A percentile compares a stretch with the other conserved stretches of the same genome.
Conservation (phyloP, 2,113 vertebrate genomes). For the Corynorhinus townsendii region DNA sequence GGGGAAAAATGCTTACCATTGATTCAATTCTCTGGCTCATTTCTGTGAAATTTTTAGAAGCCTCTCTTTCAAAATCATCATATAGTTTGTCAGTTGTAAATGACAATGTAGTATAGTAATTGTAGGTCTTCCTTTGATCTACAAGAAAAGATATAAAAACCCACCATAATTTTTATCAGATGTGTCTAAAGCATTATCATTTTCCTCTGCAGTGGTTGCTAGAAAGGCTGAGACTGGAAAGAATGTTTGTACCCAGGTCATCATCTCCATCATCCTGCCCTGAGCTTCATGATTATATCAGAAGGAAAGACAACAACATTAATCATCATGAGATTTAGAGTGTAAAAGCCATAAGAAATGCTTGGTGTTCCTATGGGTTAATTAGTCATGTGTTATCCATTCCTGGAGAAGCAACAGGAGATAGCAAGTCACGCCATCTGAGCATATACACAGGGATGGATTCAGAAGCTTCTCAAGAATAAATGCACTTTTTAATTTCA, state of each 20-base stretch:
- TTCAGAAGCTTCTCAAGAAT: neutral
- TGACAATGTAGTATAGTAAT: constrained; percentile 66
- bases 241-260: neutral
- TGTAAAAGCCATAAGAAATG: neutral
- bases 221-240: neutral
- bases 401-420: neutral
- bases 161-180: constrained; percentile 4
- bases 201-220: neutral
- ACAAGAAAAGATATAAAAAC: constrained; percentile 16
- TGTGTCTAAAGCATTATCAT: neutral
- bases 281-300: neutral
- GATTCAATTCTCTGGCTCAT: constrained; percentile 71
- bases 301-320: neutral
- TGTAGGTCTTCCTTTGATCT: constrained; percentile 65
- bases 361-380: neutral
- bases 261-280: neutral
- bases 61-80: constrained; percentile 66
- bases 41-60: constrained; percentile 70
- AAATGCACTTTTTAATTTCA: neutral
- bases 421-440: neutral
- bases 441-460: neutral
- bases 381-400: constrained; percentile 7
- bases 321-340: neutral
- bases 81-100: constrained; percentile 67
- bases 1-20: constrained; percentile 50